Evolutionary conservation across 2,113 vertebrate species (phyloP).

Genomic region (Aix galericulata): DNA sequence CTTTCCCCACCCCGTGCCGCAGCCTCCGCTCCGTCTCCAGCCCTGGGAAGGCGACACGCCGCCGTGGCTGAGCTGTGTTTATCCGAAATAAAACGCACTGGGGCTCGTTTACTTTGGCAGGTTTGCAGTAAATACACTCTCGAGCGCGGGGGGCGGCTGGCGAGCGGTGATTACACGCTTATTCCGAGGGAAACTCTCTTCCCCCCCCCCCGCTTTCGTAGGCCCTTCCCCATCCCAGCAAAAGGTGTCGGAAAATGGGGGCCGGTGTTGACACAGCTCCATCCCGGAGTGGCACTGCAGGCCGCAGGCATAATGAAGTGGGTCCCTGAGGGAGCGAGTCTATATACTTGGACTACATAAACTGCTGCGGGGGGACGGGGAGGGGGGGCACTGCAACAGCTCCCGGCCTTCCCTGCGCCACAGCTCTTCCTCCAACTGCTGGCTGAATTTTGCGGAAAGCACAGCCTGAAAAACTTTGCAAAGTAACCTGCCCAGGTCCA

Average conservation of each 20-base stretch:
- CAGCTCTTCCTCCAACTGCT: background rate
- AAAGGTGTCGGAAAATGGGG: conserved; percentile 78
- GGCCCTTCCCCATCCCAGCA: conserved; percentile 72
- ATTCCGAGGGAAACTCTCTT: conserved; percentile 76
- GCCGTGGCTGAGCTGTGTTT: conserved; percentile 50
- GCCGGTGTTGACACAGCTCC: conserved; percentile 71
- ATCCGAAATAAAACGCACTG: conserved; percentile 52
- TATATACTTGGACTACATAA: conserved; percentile 54
- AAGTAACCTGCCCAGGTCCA: background rate
- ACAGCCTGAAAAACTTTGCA: background rate
- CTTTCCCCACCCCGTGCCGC: background rate
- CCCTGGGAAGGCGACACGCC: conserved; percentile 44
- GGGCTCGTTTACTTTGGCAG: conserved; percentile 69
- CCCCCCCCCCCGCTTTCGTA: conserved; percentile 64
- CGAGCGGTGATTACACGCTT: conserved; percentile 65
- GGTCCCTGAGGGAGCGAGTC: conserved; percentile 67
- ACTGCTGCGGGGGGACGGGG: conserved; percentile 55
- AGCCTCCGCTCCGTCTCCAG: background rate
- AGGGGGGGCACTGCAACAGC: background rate
- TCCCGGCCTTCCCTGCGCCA: background rate
- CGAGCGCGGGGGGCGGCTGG: conserved; percentile 71
- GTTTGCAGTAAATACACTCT: conserved; percentile 68
- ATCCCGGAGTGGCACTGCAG: conserved; percentile 57
- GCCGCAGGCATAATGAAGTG: conserved; percentile 74
- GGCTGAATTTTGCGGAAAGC: background rate